These are phyloP conservation scores for Gopherus evgoodei DNA, from an alignment of 2,113 vertebrate genomes.

Conservation along the genomic window DNA sequence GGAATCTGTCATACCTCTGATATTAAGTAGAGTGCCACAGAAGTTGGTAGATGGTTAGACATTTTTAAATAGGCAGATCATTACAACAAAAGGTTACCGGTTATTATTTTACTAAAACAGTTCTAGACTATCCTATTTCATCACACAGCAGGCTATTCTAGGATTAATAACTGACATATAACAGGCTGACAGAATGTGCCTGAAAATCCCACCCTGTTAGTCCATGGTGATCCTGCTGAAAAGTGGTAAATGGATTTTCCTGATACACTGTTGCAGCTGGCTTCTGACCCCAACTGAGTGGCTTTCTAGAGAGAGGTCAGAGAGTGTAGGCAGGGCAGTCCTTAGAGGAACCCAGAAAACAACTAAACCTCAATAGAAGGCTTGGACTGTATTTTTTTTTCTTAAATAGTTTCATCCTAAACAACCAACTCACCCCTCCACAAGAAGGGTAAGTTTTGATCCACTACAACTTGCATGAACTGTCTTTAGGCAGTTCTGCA, in stretches of 20 bases:
- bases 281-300: neutral
- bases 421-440: neutral
- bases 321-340: neutral
- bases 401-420: neutral
- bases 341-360: conserved; percentile 14
- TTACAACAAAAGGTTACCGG: neutral
- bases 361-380: neutral
- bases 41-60: neutral
- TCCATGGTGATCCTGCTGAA: neutral
- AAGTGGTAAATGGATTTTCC: neutral
- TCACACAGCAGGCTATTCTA: neutral
- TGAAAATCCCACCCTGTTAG: neutral
- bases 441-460: neutral
- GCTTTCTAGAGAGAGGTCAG: neutral
- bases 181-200: neutral
- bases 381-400: neutral
- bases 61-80: neutral
- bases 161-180: neutral
- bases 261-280: neutral
- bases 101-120: neutral
- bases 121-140: neutral
- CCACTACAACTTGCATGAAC: neutral
- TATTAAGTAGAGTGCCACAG: neutral
- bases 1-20: neutral
- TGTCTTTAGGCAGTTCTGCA: neutral